Evolutionary conservation across 2,113 vertebrate species (phyloP).

Genomic region (Gallinago paraguaiae): DNA sequence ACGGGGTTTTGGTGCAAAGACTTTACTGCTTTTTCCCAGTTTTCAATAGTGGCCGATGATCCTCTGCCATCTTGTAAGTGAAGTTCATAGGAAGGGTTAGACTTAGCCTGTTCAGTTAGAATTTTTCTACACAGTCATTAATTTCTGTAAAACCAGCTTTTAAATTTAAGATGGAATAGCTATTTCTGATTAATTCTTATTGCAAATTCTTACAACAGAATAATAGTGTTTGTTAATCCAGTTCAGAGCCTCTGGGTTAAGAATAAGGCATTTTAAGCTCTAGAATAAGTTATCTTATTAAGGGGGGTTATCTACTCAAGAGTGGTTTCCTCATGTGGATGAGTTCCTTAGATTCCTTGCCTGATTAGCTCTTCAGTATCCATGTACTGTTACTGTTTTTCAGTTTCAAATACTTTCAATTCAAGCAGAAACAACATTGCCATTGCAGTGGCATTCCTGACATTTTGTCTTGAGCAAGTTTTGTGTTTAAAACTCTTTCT

Average conservation of each 20-base stretch:
- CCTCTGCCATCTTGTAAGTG: neutral
- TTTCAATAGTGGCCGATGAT: neutral
- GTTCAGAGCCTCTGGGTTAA: neutral
- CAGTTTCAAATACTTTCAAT: neutral
- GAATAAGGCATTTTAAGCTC: neutral
- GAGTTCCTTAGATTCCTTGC: neutral
- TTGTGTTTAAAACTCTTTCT: neutral
- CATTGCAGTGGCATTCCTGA: neutral
- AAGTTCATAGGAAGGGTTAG: neutral
- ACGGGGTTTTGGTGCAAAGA: neutral
- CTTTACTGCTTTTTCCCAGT: neutral
- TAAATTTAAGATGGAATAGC: neutral
- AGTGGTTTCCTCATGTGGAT: neutral
- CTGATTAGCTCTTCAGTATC: neutral
- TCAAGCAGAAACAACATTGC: neutral
- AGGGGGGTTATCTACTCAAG: neutral
- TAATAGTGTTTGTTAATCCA: neutral
- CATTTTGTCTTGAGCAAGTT: neutral
- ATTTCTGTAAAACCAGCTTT: neutral
- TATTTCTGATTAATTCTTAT: neutral
- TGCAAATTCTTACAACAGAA: neutral
- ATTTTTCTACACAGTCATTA: neutral
- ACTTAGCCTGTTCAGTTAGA: neutral
- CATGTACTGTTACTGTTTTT: neutral
- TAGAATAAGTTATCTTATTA: neutral